phyloP scores from a whole-genome alignment of 2,888 invertebrate genomes.

The Baronia brevicornis region DNA sequence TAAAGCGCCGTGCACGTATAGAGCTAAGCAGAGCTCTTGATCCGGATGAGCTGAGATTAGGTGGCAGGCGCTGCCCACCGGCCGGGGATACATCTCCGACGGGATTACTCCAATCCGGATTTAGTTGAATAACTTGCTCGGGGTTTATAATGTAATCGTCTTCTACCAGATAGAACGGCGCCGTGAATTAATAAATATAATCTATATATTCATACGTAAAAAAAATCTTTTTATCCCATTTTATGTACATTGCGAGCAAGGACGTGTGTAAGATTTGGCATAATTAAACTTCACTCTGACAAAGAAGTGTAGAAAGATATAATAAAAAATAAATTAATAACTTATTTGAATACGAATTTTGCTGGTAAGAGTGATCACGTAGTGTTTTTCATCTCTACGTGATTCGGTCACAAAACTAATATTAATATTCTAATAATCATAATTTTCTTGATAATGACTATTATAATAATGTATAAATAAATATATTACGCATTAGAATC shows the following conservation, averaged over 20 bases:
- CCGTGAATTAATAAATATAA: too few relatives aligned
- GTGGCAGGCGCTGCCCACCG: conserved; percentile 63
- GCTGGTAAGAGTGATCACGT: background rate
- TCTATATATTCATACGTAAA: too few relatives aligned
- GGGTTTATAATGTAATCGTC: conserved; percentile 35
- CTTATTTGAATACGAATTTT: background rate
- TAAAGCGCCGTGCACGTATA: conserved; percentile 33
- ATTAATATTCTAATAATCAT: too few relatives aligned
- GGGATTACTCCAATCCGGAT: conserved; percentile 69
- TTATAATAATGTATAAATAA: too few relatives aligned
- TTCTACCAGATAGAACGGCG: conserved; percentile 1
- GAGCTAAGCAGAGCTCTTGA: conserved; percentile 48
- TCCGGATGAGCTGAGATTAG: conserved; percentile 68
- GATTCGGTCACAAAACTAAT: conserved; percentile 3
- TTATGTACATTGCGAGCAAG: background rate
- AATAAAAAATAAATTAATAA: conserved; percentile 1
- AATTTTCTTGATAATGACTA: too few relatives aligned
- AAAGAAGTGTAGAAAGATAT: background rate
- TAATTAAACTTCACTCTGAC: background rate
- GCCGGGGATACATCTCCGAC: conserved; percentile 61
- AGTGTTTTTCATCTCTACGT: too few relatives aligned
- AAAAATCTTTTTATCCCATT: background rate
- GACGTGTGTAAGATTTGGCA: background rate
- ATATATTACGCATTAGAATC: too few relatives aligned
- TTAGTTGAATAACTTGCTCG: conserved; percentile 62